Conservation (phyloP, 1,140 invertebrate species). For the Dolichoris vasculosae region DNA sequence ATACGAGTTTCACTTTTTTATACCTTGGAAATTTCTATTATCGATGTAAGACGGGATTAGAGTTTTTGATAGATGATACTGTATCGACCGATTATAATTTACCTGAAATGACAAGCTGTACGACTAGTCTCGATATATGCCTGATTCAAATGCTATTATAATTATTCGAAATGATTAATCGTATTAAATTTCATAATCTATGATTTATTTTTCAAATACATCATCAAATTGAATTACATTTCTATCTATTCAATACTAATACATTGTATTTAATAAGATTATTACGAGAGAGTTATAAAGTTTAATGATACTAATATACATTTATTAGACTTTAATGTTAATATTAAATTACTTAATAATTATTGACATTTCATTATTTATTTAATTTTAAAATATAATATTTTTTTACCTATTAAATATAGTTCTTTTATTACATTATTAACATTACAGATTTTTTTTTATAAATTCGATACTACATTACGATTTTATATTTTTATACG, state of each 20-base stretch:
- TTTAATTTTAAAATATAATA: not conserved
- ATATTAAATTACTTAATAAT: no score
- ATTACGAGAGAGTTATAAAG: no score
- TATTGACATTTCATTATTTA: no score
- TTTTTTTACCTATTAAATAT: not conserved
- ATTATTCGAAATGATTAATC: slow-evolving; percentile 35
- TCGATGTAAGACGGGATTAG: slow-evolving; percentile 4
- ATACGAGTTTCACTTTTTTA: no score
- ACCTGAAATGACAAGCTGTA: not conserved
- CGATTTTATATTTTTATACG: not conserved
- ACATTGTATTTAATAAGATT: no score
- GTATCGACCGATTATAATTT: slow-evolving; percentile 37
- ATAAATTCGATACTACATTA: no score
- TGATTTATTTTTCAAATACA: not conserved
- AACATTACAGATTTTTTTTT: no score
- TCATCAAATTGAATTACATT: no score
- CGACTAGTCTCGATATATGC: not conserved
- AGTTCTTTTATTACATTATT: no score
- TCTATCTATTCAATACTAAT: no score
- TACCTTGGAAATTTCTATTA: slow-evolving; percentile 14
- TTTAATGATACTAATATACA: no score
- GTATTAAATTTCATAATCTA: not conserved
- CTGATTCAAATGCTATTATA: slow-evolving; percentile 20
- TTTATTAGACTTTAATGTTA: no score
- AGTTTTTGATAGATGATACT: slow-evolving; percentile 32